Percentiles rank a stretch among this genome's conserved stretches.
Evolutionary conservation across 2,797 vertebrate genomes (phyloP).

Genomic region (Neoniphon sammara): DNA sequence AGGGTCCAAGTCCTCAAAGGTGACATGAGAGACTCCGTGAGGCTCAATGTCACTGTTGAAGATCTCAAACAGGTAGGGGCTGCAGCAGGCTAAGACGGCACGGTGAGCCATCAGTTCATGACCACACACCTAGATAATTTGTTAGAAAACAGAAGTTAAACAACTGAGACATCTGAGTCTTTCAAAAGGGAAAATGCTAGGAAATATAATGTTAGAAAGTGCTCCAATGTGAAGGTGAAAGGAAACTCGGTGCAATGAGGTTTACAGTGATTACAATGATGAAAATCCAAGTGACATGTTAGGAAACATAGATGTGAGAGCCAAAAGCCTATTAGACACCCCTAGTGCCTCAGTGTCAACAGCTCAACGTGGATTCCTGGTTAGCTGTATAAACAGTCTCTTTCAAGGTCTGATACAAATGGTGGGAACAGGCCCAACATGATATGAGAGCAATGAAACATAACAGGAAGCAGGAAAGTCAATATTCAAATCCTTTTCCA

Average conservation of each 20-base stretch:
- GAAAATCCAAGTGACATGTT: too few species aligned
- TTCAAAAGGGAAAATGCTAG: background rate
- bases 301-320: too few species aligned
- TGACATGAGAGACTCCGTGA: slow-evolving; percentile 94
- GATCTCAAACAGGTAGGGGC: slow-evolving; percentile 98
- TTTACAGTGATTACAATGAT: too few species aligned
- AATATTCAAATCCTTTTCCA: background rate
- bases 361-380: background rate
- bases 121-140: slow-evolving; percentile 89
- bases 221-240: background rate
- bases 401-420: background rate
- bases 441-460: background rate
- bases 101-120: slow-evolving; percentile 97
- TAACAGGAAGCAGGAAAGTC: background rate
- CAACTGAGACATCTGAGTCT: background rate
- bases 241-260: background rate
- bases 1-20: slow-evolving; percentile 97
- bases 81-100: slow-evolving; percentile 98
- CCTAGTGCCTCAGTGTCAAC: background rate
- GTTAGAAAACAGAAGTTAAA: background rate
- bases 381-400: background rate
- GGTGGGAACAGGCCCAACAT: slow-evolving; percentile 15
- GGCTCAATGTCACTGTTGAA: slow-evolving; percentile 95
- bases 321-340: background rate
- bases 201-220: too few species aligned